Conservation (phyloP, 2,888 invertebrate species). For the Microchrysa polita region DNA sequence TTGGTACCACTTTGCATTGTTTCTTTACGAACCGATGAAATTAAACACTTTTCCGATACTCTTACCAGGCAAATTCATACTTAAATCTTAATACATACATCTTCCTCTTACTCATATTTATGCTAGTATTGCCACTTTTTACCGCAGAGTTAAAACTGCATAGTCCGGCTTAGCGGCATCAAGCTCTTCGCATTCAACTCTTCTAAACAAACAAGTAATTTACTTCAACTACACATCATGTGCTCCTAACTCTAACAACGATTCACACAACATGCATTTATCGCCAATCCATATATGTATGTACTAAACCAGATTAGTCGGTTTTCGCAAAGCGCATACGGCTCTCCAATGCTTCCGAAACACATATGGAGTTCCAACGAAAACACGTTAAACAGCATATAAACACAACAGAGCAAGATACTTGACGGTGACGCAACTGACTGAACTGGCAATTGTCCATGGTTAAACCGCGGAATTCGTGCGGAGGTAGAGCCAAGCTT, state of each 20-base stretch:
- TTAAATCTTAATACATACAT: no score
- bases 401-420: conserved; percentile 17
- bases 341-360: neutral
- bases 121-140: no score
- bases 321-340: neutral
- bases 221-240: conserved; percentile 11
- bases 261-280: neutral
- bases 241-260: neutral
- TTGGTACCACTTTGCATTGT: no score
- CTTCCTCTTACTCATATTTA: no score
- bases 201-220: no score
- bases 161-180: no score
- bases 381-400: conserved; percentile 17
- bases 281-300: neutral
- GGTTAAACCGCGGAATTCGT: neutral
- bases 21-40: no score
- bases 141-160: no score
- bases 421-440: conserved; percentile 21
- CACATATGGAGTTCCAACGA: neutral
- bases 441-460: conserved; percentile 21
- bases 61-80: no score
- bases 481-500: conserved; percentile 22
- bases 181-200: no score
- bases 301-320: neutral
- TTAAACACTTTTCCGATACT: no score